These are phyloP conservation scores for Ondatra zibethicus DNA, from an alignment of 2,113 vertebrate genomes.

Conservation along the genomic window DNA sequence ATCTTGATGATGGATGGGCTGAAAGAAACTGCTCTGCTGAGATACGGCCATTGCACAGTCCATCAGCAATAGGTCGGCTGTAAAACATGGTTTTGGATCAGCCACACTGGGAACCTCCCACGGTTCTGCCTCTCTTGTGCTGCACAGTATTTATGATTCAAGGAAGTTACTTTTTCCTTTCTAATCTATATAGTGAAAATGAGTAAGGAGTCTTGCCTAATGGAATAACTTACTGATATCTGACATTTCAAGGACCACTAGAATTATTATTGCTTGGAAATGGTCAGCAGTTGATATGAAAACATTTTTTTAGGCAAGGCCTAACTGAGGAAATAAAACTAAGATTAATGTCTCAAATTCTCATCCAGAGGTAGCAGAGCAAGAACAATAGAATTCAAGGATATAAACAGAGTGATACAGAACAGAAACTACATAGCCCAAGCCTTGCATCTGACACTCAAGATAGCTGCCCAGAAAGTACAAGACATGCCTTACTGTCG, in stretches of 20 bases:
- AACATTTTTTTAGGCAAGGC: constrained; percentile 17
- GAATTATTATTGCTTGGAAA: neutral
- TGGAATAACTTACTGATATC: neutral
- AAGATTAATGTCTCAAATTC: neutral
- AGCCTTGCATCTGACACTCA: neutral
- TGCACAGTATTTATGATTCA: neutral
- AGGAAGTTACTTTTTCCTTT: neutral
- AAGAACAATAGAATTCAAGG: neutral
- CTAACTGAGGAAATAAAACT: neutral
- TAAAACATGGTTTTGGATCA: neutral
- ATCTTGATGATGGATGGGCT: neutral
- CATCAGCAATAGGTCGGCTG: neutral
- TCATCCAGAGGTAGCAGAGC: neutral
- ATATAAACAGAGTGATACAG: neutral
- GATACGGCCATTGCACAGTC: neutral
- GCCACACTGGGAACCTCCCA: too few species aligned
- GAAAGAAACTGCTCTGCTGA: neutral
- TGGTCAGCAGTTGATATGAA: neutral
- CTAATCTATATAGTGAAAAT: neutral
- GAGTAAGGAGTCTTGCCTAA: neutral
- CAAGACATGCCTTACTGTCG: neutral
- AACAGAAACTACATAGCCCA: neutral
- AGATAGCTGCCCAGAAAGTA: neutral
- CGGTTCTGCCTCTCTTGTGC: neutral
- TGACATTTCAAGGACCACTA: neutral